A percentile compares a stretch with the other conserved stretches of the same genome.
phyloP scores from a whole-genome alignment of 2,113 vertebrate species.

The Illadopsis cleaveri region DNA sequence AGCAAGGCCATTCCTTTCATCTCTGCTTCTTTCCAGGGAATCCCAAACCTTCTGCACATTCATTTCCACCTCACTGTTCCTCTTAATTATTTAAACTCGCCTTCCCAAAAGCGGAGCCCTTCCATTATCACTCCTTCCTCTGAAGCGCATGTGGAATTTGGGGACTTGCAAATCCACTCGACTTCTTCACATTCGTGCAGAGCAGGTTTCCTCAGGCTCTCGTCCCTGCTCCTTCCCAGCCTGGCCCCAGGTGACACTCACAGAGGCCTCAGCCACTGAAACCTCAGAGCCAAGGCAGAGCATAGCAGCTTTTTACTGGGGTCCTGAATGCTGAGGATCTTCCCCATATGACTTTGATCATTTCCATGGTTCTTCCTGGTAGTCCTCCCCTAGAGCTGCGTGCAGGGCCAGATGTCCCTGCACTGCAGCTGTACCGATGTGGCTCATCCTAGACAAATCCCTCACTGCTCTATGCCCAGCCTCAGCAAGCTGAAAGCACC shows the following conservation, averaged over 20 bases:
- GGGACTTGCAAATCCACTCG: neutral
- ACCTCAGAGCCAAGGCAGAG: neutral
- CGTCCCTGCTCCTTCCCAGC: neutral
- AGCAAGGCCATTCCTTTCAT: slow-evolving; percentile 36
- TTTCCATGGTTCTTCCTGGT: neutral
- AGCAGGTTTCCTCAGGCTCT: neutral
- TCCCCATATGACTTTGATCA: neutral
- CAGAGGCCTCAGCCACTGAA: neutral
- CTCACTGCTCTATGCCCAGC: accelerated
- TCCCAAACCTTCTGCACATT: slow-evolving; percentile 49
- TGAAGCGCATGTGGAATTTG: neutral
- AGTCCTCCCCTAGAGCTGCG: accelerated
- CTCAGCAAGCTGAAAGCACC: neutral
- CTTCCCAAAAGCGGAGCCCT: neutral
- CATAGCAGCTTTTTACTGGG: neutral
- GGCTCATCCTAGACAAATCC: neutral
- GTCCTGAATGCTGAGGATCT: neutral
- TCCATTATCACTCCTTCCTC: slow-evolving; percentile 33
- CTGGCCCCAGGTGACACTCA: neutral
- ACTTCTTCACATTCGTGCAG: neutral
- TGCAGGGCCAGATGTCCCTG: neutral
- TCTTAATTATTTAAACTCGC: slow-evolving; percentile 46
- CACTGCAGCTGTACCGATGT: accelerated
- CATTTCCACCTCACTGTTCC: slow-evolving; percentile 45
- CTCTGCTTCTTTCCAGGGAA: slow-evolving; percentile 40